These are phyloP conservation scores for Parasteatoda tepidariorum DNA, from an alignment of 1,140 invertebrate genomes.

Conservation along the genomic window DNA sequence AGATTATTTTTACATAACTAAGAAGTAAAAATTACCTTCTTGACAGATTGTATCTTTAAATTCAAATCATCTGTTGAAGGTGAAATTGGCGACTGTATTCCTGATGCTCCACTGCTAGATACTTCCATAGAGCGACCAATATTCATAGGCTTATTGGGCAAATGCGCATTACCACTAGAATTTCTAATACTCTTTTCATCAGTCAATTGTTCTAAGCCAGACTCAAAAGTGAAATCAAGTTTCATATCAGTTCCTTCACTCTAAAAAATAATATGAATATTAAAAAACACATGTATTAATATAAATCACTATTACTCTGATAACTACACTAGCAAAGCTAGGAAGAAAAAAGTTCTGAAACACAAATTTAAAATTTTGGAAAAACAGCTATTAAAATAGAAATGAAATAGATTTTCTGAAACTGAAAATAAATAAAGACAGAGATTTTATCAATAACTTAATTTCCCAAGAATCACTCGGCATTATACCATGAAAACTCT, in stretches of 20 bases:
- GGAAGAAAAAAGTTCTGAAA: too few species aligned
- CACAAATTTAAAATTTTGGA: neutral
- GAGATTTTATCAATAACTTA: too few species aligned
- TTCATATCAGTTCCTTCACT: slow-evolving; percentile 87
- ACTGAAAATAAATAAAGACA: too few species aligned
- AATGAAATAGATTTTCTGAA: too few species aligned
- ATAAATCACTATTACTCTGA: neutral
- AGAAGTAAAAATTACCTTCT: slow-evolving; percentile 75
- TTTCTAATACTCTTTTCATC: slow-evolving; percentile 75
- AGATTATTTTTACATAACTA: neutral
- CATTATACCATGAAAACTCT: neutral
- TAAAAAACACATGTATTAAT: neutral
- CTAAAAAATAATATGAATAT: slow-evolving; percentile 68
- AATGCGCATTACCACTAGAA: slow-evolving; percentile 69
- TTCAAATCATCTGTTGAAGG: slow-evolving; percentile 88
- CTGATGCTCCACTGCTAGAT: slow-evolving; percentile 65
- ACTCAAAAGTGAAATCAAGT: slow-evolving; percentile 88
- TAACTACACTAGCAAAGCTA: neutral
- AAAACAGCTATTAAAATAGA: neutral
- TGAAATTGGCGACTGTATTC: slow-evolving; percentile 74
- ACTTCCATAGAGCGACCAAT: slow-evolving; percentile 76
- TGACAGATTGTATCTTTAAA: slow-evolving; percentile 93
- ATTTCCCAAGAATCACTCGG: too few species aligned
- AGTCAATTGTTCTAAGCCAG: slow-evolving; percentile 75
- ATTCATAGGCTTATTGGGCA: slow-evolving; percentile 69